Percentiles rank a stretch among this genome's conserved stretches.
phyloP scores from a whole-genome alignment of 1,140 invertebrate species.

The Kradibia gibbosae region DNA sequence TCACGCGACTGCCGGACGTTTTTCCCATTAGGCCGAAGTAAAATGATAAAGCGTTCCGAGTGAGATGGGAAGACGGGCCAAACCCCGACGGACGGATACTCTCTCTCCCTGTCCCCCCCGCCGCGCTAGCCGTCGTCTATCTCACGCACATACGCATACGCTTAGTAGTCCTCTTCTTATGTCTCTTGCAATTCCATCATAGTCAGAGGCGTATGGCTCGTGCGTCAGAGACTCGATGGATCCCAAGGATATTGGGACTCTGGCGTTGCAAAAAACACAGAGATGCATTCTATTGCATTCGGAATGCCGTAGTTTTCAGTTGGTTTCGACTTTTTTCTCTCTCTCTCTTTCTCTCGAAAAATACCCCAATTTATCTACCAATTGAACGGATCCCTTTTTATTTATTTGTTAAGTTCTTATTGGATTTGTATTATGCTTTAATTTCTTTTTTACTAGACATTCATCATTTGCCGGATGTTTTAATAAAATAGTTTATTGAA shows the following conservation, averaged over 20 bases:
- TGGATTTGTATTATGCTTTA: too few relatives aligned
- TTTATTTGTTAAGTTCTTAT: too few relatives aligned
- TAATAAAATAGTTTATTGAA: too few relatives aligned
- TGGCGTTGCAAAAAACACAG: not conserved
- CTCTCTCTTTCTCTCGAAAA: too few relatives aligned
- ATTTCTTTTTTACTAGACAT: too few relatives aligned
- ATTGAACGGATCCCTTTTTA: too few relatives aligned
- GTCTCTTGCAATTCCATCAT: not conserved
- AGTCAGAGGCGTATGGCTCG: not conserved
- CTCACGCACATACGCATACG: not conserved
- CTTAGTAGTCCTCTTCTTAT: not conserved
- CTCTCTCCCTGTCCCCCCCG: not conserved
- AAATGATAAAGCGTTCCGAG: not conserved
- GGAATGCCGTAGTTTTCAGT: not conserved
- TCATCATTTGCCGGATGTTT: too few relatives aligned
- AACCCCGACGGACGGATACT: not conserved
- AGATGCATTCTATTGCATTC: not conserved
- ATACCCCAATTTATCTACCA: too few relatives aligned
- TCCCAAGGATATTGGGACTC: not conserved
- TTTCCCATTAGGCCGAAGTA: too few relatives aligned
- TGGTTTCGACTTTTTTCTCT: too few relatives aligned
- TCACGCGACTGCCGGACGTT: too few relatives aligned
- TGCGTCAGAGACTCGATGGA: constrained; percentile 7
- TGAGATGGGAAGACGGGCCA: not conserved
- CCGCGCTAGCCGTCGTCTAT: not conserved